phyloP scores from a whole-genome alignment of 2,113 vertebrate genomes.

The Pluvialis apricaria region DNA sequence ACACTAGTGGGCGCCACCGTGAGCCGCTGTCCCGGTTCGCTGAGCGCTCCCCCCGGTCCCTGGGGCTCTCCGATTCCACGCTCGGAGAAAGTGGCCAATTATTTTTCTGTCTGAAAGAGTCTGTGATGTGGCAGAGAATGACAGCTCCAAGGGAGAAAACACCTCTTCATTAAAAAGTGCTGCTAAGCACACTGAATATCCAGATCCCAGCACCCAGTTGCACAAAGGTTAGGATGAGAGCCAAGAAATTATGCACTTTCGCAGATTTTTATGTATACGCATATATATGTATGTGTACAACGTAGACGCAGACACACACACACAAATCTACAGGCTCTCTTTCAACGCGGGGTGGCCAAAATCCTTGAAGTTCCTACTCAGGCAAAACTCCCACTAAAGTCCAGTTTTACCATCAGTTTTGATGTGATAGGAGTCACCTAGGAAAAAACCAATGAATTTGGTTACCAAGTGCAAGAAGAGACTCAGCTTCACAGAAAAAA shows the following conservation, averaged over 20 bases:
- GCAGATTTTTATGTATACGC: neutral
- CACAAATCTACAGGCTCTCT: neutral
- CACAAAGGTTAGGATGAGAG: slow-evolving; percentile 20
- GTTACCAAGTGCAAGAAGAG: neutral
- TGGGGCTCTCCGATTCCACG: slow-evolving; percentile 55
- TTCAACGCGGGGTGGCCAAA: neutral
- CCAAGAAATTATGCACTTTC: slow-evolving; percentile 12
- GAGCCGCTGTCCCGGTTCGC: slow-evolving; percentile 10
- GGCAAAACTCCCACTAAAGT: neutral
- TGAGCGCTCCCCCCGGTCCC: slow-evolving; percentile 57
- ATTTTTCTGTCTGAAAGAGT: slow-evolving; percentile 84
- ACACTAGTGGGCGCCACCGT: neutral
- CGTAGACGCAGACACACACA: rapidly evolving
- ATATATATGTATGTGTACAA: neutral
- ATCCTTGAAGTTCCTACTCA: neutral
- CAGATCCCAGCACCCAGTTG: slow-evolving; percentile 21
- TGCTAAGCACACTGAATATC: slow-evolving; percentile 56
- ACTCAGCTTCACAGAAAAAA: neutral
- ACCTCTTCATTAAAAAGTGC: slow-evolving; percentile 74
- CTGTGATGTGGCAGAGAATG: slow-evolving; percentile 78
- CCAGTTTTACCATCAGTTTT: neutral
- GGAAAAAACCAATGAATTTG: neutral
- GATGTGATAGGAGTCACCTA: neutral
- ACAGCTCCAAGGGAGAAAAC: slow-evolving; percentile 70
- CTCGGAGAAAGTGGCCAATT: slow-evolving; percentile 74